Percentiles rank a stretch among this genome's conserved stretches.
Conservation (phyloP, 2,113 vertebrate species). For the Campylomormyrus tamandua region DNA sequence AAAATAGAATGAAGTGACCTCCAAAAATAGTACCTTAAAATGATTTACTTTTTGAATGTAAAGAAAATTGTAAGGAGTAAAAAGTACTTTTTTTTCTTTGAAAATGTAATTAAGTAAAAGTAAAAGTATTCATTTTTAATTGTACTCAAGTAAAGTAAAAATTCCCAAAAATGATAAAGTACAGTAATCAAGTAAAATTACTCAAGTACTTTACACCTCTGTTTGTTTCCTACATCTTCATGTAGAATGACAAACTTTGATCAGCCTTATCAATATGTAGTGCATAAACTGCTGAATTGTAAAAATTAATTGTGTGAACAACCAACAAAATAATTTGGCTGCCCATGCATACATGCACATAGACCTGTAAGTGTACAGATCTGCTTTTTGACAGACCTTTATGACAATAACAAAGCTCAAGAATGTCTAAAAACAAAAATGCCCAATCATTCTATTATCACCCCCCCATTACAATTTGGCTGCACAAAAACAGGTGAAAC, state of each 20-base stretch:
- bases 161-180: too few species aligned
- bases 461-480: neutral
- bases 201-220: too few species aligned
- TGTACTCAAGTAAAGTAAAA: too few species aligned
- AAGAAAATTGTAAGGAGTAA: too few species aligned
- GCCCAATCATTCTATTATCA: neutral
- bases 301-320: neutral
- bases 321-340: neutral
- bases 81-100: too few species aligned
- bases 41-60: too few species aligned
- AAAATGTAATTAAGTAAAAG: too few species aligned
- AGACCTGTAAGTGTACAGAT: neutral
- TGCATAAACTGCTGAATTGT: neutral
- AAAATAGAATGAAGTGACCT: too few species aligned
- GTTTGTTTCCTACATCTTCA: neutral
- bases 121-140: too few species aligned
- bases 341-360: neutral
- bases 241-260: neutral
- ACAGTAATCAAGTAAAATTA: too few species aligned
- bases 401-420: neutral
- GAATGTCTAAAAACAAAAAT: neutral
- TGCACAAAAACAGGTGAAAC: neutral
- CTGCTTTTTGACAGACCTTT: neutral
- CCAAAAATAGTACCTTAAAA: too few species aligned
- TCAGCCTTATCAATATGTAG: neutral